Base-by-base conservation (phyloP, 2,113 vertebrate species). In the Plectropomus leopardus region DNA sequence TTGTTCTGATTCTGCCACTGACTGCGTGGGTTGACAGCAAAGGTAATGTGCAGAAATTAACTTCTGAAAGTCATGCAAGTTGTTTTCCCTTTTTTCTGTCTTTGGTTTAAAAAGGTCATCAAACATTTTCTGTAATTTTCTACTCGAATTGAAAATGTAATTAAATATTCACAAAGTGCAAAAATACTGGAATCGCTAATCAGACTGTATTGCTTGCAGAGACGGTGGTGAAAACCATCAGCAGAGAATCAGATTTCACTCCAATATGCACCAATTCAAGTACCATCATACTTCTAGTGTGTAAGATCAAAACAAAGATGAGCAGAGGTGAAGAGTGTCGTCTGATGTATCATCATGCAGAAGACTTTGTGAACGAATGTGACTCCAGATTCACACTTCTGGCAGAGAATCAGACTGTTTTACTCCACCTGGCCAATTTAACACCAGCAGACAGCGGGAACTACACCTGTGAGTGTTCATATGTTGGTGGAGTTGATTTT, bases 401-500 rank as follows among this genome's bases (percentile, higher is more conserved):
- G 10, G 17, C 0, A 19, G 1, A 58, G 4, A 83, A 85, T 36
- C 51, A 78, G 7, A 83, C 55, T 28, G 17, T 83, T 5, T 86
- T 85, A 48, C 79, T 90, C 4, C 76, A 85, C 4, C 54, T 88
- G 72, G 63, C 1, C 23, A 23, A 13, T 50, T 30, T 85, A 53
- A 78, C 55, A 53, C 3, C 72, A 58, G 72, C 0, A 44, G 84
- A 88, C 7, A 64, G 69, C 66, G 88, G 78, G 16, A 45, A 1
- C 50, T 47, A 72, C 61, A 60, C 9, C 21, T 90, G 89, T 76
- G 7, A 60, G n/a, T 90, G 84, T 73, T 0, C 61, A 54, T 0
- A 0, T 6, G 0, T 0, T 5, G n/a, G 0, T 0, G 0, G 0
- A 59, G 32, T 6, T 7, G 0, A 11, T 0, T 0, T 4, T 44